Evolutionary conservation across 2,113 vertebrate species (phyloP).

Genomic region (Catharus fuscescens): DNA sequence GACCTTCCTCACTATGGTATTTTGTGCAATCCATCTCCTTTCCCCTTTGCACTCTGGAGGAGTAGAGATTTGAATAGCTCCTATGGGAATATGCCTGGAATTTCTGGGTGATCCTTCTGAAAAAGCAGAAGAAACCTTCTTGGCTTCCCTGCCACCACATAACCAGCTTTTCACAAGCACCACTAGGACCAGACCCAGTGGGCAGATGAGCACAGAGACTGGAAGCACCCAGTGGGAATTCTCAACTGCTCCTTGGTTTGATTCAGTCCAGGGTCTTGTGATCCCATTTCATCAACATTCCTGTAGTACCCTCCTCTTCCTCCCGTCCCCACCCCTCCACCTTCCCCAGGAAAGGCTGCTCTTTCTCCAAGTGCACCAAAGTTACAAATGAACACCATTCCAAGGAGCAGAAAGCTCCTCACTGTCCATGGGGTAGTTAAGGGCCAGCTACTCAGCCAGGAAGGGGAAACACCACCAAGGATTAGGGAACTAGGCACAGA

Average conservation of each 20-base stretch:
- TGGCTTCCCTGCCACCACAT: neutral
- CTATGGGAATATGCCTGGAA: neutral
- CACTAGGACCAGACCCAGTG: neutral
- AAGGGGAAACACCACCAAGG: neutral
- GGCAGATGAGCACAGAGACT: neutral
- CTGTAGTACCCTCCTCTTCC: neutral
- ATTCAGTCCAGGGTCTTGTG: neutral
- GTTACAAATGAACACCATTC: neutral
- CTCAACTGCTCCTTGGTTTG: fast-evolving
- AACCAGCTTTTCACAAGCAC: neutral
- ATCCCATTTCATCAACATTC: neutral
- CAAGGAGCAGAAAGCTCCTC: neutral
- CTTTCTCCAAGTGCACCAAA: neutral
- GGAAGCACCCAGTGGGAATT: neutral
- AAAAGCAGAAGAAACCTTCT: neutral
- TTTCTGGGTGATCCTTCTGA: neutral
- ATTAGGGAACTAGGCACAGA: neutral
- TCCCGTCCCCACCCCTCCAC: neutral
- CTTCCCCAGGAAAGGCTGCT: neutral
- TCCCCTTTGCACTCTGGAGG: neutral
- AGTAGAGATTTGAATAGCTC: neutral
- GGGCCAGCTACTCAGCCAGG: neutral
- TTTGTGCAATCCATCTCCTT: neutral
- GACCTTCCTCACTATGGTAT: neutral
- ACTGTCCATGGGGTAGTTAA: neutral